phyloP scores from a whole-genome alignment of 2,888 invertebrate genomes.

The Eupithecia dodoneata region DNA sequence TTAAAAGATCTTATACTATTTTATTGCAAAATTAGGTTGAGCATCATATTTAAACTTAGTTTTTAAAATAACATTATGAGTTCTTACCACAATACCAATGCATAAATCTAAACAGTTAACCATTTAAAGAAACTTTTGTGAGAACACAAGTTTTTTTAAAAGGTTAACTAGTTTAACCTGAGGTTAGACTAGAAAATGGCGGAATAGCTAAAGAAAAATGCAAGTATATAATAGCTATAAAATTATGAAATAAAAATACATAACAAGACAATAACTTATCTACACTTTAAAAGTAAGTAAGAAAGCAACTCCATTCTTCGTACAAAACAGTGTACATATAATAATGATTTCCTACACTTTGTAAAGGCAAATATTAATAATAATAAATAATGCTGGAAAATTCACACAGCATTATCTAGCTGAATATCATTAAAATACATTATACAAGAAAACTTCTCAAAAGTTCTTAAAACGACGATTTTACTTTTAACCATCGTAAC shows the following conservation, averaged over 20 bases:
- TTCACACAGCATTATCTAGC: too few relatives aligned
- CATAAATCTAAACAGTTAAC: too few relatives aligned
- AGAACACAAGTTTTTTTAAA: too few relatives aligned
- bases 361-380: neutral
- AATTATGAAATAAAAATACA: neutral
- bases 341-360: neutral
- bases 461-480: neutral
- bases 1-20: neutral
- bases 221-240: neutral
- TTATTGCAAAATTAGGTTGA: neutral
- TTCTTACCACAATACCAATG: too few relatives aligned
- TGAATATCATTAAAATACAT: neutral
- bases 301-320: neutral
- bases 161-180: too few relatives aligned
- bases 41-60: neutral
- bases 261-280: neutral
- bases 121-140: too few relatives aligned
- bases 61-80: neutral
- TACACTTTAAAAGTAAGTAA: neutral
- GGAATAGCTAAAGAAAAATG: neutral
- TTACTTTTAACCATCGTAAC: neutral
- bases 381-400: too few relatives aligned
- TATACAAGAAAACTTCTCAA: neutral
- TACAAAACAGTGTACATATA: neutral
- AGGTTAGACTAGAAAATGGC: slow-evolving; percentile 9